phyloP scores from a whole-genome alignment of 2,888 invertebrate genomes.

The Pterostichus niger region DNA sequence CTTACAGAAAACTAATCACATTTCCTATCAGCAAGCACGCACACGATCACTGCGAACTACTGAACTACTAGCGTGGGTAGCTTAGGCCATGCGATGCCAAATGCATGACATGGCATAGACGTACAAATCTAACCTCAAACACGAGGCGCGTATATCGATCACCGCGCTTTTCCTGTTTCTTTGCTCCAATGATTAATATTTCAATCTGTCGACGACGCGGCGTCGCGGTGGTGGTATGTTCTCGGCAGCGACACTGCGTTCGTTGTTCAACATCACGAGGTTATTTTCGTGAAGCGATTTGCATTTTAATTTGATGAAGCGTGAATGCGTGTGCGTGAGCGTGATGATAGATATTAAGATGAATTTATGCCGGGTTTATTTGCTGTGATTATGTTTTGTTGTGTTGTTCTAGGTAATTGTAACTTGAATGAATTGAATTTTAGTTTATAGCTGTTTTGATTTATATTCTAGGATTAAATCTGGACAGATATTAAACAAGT shows the following conservation, averaged over 20 bases:
- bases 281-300: conserved; percentile 30
- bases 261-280: conserved; percentile 11
- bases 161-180: not conserved
- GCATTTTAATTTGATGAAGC: conserved; percentile 32
- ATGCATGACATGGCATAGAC: not conserved
- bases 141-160: not conserved
- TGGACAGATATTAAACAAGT: too few relatives aligned
- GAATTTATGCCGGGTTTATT: not conserved
- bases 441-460: too few relatives aligned
- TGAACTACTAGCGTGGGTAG: conserved; percentile 17
- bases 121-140: conserved; percentile 3
- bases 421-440: too few relatives aligned
- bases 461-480: too few relatives aligned
- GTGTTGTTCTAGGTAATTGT: not conserved
- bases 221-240: not conserved
- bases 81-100: conserved; percentile 2
- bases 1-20: conserved; percentile 19
- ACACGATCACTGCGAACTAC: not conserved
- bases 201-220: conserved; percentile 9
- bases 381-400: not conserved
- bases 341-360: not conserved
- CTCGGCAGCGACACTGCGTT: not conserved
- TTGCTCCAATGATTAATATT: conserved; percentile 26
- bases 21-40: not conserved
- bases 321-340: conserved; percentile 4